Evolutionary conservation across 2,888 invertebrate species (phyloP).

Genomic region (Luffia ferchaultella): DNA sequence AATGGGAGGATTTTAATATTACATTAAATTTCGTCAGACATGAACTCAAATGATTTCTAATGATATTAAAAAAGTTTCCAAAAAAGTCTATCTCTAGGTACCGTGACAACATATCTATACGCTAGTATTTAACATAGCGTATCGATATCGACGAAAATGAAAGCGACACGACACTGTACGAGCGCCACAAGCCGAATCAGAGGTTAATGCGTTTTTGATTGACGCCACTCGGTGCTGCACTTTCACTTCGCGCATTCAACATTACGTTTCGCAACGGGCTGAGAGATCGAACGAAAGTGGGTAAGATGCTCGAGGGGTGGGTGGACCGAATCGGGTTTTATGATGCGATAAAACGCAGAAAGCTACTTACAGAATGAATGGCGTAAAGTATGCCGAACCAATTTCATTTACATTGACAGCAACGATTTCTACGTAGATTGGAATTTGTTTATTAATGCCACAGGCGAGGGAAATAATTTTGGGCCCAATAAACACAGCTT

Average conservation of each 20-base stretch:
- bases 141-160: slow-evolving; percentile 8
- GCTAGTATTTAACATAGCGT: no score
- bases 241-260: slow-evolving; percentile 34
- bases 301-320: neutral
- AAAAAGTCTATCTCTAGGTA: no score
- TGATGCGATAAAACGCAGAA: neutral
- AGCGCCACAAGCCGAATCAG: slow-evolving; percentile 6
- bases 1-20: no score
- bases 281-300: neutral
- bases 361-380: neutral
- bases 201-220: slow-evolving; percentile 52
- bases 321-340: neutral
- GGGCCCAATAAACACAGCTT: no score
- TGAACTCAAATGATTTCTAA: no score
- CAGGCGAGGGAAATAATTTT: slow-evolving; percentile 14
- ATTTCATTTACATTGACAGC: neutral
- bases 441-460: no score
- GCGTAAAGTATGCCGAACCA: neutral
- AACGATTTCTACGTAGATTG: no score
- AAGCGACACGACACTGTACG: slow-evolving; percentile 6
- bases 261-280: neutral
- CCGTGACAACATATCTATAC: no score
- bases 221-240: slow-evolving; percentile 39
- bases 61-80: no score
- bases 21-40: no score